Conservation (phyloP, 2,888 invertebrate genomes). For the Meiosimyza decipiens region DNA sequence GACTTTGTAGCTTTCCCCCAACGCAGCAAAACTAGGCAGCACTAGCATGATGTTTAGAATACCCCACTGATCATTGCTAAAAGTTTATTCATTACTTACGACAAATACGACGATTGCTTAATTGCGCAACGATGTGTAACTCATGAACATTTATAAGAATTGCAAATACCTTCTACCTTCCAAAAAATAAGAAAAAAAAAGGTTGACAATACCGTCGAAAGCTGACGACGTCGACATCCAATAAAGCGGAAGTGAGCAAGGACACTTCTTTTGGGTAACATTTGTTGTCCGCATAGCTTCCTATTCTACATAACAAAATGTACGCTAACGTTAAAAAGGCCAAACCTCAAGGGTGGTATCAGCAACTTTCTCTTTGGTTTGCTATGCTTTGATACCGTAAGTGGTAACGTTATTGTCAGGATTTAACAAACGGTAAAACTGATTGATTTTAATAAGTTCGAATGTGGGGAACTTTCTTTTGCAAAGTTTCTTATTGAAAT, state of each 20-base stretch:
- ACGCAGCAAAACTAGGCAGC: neutral
- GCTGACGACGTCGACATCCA: neutral
- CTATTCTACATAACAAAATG: neutral
- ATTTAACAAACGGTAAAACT: constrained; percentile 60
- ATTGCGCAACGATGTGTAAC: constrained; percentile 59
- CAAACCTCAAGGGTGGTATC: constrained; percentile 36
- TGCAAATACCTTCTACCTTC: constrained; percentile 58
- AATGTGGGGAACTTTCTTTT: neutral
- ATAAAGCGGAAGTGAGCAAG: constrained; percentile 26
- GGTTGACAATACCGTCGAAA: neutral
- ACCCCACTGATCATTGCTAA: constrained; percentile 3
- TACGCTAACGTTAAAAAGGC: constrained; percentile 11
- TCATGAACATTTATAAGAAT: constrained; percentile 60
- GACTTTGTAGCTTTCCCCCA: no score
- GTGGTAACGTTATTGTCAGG: constrained; percentile 59
- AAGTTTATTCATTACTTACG: constrained; percentile 20
- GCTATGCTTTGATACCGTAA: constrained; percentile 48
- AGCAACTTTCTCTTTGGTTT: constrained; percentile 28
- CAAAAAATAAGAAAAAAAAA: constrained; percentile 38
- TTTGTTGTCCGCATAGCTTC: neutral
- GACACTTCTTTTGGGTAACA: constrained; percentile 28
- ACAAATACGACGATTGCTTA: constrained; percentile 33
- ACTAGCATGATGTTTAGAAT: neutral
- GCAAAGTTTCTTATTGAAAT: neutral
- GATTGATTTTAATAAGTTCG: constrained; percentile 59